Evolutionary conservation across 1,140 invertebrate species (phyloP).

Genomic region (Paramacrobiotus metropolitanus): DNA sequence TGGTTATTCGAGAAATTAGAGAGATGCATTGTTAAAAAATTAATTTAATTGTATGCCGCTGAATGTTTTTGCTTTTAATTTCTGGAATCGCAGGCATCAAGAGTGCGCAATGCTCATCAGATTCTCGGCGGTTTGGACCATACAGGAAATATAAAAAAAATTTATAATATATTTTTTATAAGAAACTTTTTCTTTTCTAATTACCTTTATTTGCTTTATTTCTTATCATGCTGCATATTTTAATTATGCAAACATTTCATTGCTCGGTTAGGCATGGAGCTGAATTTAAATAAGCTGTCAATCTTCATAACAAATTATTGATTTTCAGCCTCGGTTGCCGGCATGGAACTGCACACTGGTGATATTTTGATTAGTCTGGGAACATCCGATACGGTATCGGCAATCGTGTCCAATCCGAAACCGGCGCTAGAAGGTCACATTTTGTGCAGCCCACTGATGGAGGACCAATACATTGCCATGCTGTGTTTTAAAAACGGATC

Average conservation of each 20-base stretch:
- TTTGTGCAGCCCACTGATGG: slow-evolving; percentile 54
- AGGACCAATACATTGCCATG: slow-evolving; percentile 54
- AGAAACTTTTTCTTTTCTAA: background rate
- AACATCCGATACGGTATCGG: slow-evolving; percentile 71
- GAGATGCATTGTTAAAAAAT: slow-evolving; percentile 3
- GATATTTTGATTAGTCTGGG: slow-evolving; percentile 57
- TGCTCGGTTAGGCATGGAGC: no score
- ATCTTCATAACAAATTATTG: no score
- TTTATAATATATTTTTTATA: slow-evolving; percentile 9
- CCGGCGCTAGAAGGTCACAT: slow-evolving; percentile 48
- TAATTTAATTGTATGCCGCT: background rate
- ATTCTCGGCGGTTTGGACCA: no score
- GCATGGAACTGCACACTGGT: slow-evolving; percentile 47
- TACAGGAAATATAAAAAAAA: no score
- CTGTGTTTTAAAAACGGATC: slow-evolving; percentile 90
- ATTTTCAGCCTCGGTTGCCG: slow-evolving; percentile 30
- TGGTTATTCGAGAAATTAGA: no score
- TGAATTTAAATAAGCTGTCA: no score
- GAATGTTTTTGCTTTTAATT: no score
- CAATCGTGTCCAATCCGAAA: slow-evolving; percentile 43
- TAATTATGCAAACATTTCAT: no score
- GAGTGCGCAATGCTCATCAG: no score
- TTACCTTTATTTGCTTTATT: background rate
- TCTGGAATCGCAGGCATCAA: no score
- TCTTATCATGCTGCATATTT: no score